phyloP scores from a whole-genome alignment of 2,113 vertebrate genomes.

The Vulpes vulpes region DNA sequence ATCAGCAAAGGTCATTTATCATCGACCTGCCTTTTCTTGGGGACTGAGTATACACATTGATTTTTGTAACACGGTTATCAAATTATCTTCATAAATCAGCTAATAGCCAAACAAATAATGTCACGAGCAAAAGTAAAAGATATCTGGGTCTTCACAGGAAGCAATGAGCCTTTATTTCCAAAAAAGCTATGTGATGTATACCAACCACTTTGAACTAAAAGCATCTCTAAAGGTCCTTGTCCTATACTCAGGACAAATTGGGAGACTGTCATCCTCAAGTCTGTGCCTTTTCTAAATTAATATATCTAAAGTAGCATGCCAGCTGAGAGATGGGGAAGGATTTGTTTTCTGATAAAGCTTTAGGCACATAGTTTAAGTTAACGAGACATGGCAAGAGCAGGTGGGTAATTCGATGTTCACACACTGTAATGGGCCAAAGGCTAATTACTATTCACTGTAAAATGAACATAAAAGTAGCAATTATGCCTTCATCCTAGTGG shows the following conservation, averaged over 20 bases:
- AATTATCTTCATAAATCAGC: conserved; percentile 80
- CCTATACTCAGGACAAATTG: background rate
- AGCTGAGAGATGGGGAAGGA: background rate
- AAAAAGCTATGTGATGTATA: background rate
- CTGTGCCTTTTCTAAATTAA: conserved; percentile 55
- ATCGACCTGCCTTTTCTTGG: conserved; percentile 69
- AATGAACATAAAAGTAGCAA: conserved; percentile 83
- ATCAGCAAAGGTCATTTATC: conserved; percentile 74
- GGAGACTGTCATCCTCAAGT: background rate
- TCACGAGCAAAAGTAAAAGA: conserved; percentile 66
- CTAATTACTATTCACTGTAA: conserved; percentile 80
- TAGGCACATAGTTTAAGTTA: conserved; percentile 78
- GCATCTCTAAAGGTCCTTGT: conserved; percentile 14
- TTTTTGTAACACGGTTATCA: conserved; percentile 80
- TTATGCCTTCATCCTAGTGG: conserved; percentile 82
- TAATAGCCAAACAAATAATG: conserved; percentile 74
- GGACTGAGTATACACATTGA: conserved; percentile 70
- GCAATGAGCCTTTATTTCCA: conserved; percentile 40
- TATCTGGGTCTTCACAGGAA: conserved; percentile 6
- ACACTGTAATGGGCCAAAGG: conserved; percentile 79
- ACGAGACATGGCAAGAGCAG: conserved; percentile 75
- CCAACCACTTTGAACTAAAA: background rate
- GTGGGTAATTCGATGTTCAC: conserved; percentile 79
- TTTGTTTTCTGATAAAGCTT: conserved; percentile 66
- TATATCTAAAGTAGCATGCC: background rate